Evolutionary conservation across 2,797 vertebrate genomes (phyloP), one percentile per base, ranked within the genome.

Genomic region (Lithobates sylvaticus): DNA sequence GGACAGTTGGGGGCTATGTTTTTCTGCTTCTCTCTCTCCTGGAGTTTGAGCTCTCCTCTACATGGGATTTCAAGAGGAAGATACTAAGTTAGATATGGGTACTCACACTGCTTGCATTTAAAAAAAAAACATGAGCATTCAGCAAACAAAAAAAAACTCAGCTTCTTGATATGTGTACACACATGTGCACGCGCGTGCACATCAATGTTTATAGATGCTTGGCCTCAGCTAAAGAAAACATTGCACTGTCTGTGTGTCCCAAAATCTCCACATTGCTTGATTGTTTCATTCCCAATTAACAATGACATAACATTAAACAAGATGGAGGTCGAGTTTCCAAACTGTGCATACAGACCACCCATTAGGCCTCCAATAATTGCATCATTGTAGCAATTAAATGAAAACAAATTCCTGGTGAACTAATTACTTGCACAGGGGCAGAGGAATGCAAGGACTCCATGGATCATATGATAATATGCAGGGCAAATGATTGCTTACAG

Each of bases 231-330:
- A 26, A 69, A 69, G 78, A 16, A 15, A 8, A 44, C 50, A 36
- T 76, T 61, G 15, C 69, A 64, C 16, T 61, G 18, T 32, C 21
- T 81, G 65, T 86, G 78, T 81, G 44, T 47, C 71, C 27, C 64
- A 39, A 61, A 36, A 58, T 16, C 77, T 67, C 23, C 65, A 12
- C 71, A 61, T 82, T 72, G 34, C 72, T 44, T 54, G 50, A 54
- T 54, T 76, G 67, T 82, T 82, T 82, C 15, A 50, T 44, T 72
- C 65, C 74, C 79, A 86, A 86, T 83, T 82, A 82, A 50, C 85
- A 77, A 68, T 78, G 85, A 86, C 85, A 82, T 82, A 82, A 77
- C 85, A 82, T 86, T 86, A 86, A 86, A 86, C 85, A 86, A 80
- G 54, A 86, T 82, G 69, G 76, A 81, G 85, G 79, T 86, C 85